Evolutionary conservation across 2,113 vertebrate genomes (phyloP).

Genomic region (Antechinus stuartii): DNA sequence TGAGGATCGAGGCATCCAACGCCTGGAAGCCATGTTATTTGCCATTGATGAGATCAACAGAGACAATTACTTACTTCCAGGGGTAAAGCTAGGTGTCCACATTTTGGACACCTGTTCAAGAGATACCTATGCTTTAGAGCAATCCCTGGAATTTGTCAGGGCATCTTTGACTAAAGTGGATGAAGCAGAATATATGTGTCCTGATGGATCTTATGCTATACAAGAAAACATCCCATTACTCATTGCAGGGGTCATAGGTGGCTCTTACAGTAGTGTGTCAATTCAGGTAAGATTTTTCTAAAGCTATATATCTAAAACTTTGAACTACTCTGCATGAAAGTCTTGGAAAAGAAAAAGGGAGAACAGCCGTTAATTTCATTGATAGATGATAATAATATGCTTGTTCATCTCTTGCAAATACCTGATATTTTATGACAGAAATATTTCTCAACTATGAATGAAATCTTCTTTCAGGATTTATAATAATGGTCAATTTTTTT

Average conservation of each 20-base stretch:
- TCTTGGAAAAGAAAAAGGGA: neutral
- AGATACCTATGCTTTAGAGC: slow-evolving; percentile 98
- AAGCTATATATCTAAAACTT: neutral
- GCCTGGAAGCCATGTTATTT: slow-evolving; percentile 98
- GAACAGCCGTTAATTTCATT: neutral
- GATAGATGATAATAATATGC: neutral
- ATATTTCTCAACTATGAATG: neutral
- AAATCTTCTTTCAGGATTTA: neutral
- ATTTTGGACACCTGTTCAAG: slow-evolving; percentile 98
- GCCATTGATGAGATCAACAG: slow-evolving; percentile 97
- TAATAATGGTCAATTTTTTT: neutral
- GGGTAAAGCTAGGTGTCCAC: slow-evolving; percentile 94
- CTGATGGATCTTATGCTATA: slow-evolving; percentile 96
- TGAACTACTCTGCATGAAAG: slow-evolving; percentile 11
- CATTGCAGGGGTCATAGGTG: slow-evolving; percentile 96
- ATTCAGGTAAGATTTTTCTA: slow-evolving; percentile 92
- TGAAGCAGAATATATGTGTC: slow-evolving; percentile 98
- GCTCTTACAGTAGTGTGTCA: slow-evolving; percentile 98
- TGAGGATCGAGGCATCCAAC: slow-evolving; percentile 96
- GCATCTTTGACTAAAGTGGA: slow-evolving; percentile 99
- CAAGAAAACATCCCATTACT: slow-evolving; percentile 96
- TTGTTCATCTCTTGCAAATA: neutral
- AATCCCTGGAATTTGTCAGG: slow-evolving; percentile 98
- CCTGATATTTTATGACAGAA: slow-evolving; percentile 7
- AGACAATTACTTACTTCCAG: slow-evolving; percentile 91